Conservation (phyloP, 2,797 vertebrate genomes). For the Ctenopoma multispine region DNA sequence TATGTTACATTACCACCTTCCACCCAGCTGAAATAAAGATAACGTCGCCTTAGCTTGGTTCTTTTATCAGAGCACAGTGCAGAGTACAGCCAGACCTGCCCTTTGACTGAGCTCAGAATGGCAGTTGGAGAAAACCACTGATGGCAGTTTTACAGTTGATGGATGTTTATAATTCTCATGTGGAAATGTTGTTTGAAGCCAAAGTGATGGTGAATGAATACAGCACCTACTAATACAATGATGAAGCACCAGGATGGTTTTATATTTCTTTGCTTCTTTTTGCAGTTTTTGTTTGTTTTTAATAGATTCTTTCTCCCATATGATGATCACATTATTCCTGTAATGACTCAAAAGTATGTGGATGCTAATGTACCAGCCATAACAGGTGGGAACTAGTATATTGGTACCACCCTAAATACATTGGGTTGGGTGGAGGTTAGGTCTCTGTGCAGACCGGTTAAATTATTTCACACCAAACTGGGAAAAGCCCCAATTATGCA, state of each 20-base stretch:
- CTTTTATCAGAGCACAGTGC: conserved; percentile 48
- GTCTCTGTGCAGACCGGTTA: too few species aligned
- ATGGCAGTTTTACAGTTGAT: not conserved
- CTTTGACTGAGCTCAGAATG: conserved; percentile 16
- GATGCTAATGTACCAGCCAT: not conserved
- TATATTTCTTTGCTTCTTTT: not conserved
- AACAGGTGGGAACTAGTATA: too few species aligned
- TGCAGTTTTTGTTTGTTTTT: not conserved
- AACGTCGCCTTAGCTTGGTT: conserved; percentile 5
- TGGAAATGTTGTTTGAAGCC: not conserved
- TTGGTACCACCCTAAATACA: too few species aligned
- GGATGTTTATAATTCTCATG: not conserved
- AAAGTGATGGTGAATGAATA: not conserved
- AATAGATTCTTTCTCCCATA: not conserved
- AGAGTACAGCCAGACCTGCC: conserved; percentile 51
- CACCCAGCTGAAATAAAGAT: conserved; percentile 50
- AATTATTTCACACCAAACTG: not conserved
- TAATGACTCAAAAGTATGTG: not conserved
- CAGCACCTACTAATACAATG: not conserved
- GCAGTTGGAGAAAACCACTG: not conserved
- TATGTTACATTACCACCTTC: not conserved
- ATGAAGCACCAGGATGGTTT: not conserved
- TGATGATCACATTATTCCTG: too few species aligned
- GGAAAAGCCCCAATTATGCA: not conserved
- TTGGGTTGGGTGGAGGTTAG: not conserved